A percentile compares a stretch with the other conserved stretches of the same genome.
Conservation (phyloP, 2,888 invertebrate species). For the Lobophora halterata region DNA sequence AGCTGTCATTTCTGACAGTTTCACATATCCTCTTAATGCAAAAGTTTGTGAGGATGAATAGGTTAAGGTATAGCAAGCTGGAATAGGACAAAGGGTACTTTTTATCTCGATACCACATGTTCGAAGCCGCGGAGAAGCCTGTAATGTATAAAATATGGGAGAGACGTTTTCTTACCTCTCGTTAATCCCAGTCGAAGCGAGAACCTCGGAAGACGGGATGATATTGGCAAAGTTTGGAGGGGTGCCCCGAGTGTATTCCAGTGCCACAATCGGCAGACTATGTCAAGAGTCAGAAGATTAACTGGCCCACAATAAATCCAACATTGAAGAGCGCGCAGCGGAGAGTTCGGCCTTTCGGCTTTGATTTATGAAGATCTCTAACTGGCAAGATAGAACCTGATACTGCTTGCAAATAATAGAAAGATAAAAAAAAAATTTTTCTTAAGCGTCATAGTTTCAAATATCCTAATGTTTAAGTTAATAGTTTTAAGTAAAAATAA, state of each 20-base stretch:
- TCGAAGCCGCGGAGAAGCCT: no score
- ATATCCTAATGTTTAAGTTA: no score
- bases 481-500: no score
- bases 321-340: conserved; percentile 13
- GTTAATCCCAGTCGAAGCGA: conserved; percentile 29
- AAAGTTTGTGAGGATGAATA: no score
- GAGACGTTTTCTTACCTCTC: conserved; percentile 16
- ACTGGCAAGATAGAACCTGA: no score
- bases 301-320: conserved; percentile 30
- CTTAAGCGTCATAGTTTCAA: no score
- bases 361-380: conserved; percentile 9
- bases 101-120: no score
- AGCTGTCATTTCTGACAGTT: no score
- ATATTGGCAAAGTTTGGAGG: conserved; percentile 59
- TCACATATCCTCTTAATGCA: no score
- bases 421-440: no score
- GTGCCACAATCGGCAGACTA: conserved; percentile 37
- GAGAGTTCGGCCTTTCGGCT: conserved; percentile 5
- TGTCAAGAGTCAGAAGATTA: conserved; percentile 39
- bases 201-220: conserved; percentile 38
- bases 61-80: conserved; percentile 16
- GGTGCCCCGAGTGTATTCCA: conserved; percentile 36
- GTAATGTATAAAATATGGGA: conserved; percentile 22
- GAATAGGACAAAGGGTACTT: no score
- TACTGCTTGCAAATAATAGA: no score